Conservation (phyloP, 1,140 invertebrate species). For the Spodoptera litura region DNA sequence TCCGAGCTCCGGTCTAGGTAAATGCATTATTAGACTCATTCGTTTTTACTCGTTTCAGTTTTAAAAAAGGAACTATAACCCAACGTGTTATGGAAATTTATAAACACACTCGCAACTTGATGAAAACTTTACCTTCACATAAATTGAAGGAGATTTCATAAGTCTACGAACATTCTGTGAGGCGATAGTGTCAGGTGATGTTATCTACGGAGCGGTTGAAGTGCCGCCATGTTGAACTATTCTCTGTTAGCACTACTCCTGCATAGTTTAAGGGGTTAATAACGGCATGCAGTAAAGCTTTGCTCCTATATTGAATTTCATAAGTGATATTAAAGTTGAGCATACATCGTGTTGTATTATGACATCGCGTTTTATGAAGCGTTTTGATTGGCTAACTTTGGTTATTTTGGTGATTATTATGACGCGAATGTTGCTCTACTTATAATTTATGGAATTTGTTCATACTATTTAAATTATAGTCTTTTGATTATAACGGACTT, state of each 20-base stretch:
- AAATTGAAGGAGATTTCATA: not conserved
- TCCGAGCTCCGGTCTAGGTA: no score
- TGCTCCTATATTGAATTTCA: conserved; percentile 9
- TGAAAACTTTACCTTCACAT: not conserved
- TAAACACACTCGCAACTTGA: no score
- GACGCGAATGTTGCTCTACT: no score
- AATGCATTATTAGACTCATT: no score
- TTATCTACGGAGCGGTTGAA: conserved; percentile 6
- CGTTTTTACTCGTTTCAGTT: no score
- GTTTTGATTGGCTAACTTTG: no score
- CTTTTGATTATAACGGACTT: no score
- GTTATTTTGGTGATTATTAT: not conserved
- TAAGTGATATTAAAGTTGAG: conserved; percentile 31
- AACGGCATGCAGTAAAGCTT: conserved; percentile 14
- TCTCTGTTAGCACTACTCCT: not conserved
- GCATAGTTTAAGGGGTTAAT: conserved; percentile 36
- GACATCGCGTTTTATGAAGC: not conserved
- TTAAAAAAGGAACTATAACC: not conserved
- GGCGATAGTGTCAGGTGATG: conserved; percentile 10
- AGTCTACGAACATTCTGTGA: conserved; percentile 3
- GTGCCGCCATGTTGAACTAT: not conserved
- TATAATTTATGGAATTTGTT: not conserved
- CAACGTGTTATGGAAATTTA: not conserved
- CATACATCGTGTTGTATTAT: not conserved
- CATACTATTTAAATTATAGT: no score